These are phyloP conservation scores for Vanacampus margaritifer DNA, from an alignment of 2,113 vertebrate genomes.

Conservation along the genomic window DNA sequence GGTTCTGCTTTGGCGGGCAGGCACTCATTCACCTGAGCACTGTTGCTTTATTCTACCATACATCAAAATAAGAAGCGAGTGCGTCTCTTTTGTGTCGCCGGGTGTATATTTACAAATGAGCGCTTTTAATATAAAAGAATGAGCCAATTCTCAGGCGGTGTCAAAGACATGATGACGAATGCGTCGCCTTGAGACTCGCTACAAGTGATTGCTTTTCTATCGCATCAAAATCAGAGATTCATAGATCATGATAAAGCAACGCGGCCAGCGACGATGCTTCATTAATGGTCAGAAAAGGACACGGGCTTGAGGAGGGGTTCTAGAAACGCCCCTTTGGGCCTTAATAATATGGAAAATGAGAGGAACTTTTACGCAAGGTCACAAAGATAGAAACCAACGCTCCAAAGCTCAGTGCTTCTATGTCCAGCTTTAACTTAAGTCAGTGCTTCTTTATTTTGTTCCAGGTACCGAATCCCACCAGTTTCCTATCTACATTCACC, in stretches of 20 bases:
- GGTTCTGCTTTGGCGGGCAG: slow-evolving; percentile 21
- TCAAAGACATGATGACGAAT: slow-evolving; percentile 81
- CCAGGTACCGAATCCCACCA: no score
- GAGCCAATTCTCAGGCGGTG: slow-evolving; percentile 73
- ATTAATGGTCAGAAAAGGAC: slow-evolving; percentile 67
- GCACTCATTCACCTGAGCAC: slow-evolving; percentile 65
- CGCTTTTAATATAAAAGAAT: slow-evolving; percentile 79
- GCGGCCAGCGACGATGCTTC: slow-evolving; percentile 60
- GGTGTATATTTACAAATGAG: slow-evolving; percentile 79
- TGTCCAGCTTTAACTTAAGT: neutral
- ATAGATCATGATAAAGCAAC: slow-evolving; percentile 78
- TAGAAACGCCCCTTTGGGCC: slow-evolving; percentile 34
- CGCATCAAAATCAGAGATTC: slow-evolving; percentile 78
- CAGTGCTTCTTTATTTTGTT: neutral
- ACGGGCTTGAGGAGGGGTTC: slow-evolving; percentile 23
- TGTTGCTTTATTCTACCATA: slow-evolving; percentile 71
- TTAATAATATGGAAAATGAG: slow-evolving; percentile 30
- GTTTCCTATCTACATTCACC: no score
- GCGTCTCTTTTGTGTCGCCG: slow-evolving; percentile 42
- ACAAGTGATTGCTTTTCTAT: slow-evolving; percentile 80
- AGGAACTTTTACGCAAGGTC: slow-evolving; percentile 13
- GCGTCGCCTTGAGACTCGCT: slow-evolving; percentile 69
- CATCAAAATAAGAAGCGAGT: slow-evolving; percentile 69
- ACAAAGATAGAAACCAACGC: neutral
- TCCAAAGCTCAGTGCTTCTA: neutral